Conservation (phyloP, 2,797 vertebrate genomes). For the Coreius guichenoti region DNA sequence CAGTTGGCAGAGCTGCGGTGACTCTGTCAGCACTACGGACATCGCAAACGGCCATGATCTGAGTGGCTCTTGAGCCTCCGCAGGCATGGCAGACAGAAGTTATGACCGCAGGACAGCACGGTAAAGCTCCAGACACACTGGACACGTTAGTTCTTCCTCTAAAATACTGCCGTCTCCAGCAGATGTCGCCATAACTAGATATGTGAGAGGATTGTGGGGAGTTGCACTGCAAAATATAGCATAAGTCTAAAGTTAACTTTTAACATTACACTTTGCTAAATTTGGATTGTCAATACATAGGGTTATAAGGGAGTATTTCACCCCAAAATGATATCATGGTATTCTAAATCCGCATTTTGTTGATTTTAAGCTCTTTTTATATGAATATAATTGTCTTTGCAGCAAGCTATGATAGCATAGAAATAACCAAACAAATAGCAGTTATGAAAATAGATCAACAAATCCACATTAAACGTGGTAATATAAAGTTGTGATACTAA, state of each 20-base stretch:
- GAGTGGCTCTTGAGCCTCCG: slow-evolving; percentile 66
- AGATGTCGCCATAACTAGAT: slow-evolving; percentile 70
- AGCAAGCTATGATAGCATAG: background rate
- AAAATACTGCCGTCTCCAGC: slow-evolving; percentile 70
- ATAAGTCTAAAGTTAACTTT: background rate
- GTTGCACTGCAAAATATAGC: background rate
- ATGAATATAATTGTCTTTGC: background rate
- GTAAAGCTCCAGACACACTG: slow-evolving; percentile 78
- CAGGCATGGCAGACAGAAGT: slow-evolving; percentile 77
- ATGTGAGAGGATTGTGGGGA: background rate
- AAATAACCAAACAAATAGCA: background rate
- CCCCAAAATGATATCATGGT: background rate
- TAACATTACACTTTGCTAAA: background rate
- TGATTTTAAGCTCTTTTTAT: background rate
- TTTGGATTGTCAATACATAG: background rate
- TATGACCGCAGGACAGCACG: slow-evolving; percentile 79
- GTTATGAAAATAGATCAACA: background rate
- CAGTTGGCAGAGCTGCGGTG: slow-evolving; percentile 62
- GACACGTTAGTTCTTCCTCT: slow-evolving; percentile 79
- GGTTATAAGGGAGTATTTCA: background rate
- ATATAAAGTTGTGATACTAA: background rate
- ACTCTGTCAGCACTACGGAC: slow-evolving; percentile 77
- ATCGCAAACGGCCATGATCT: slow-evolving; percentile 68
- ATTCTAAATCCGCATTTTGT: background rate
- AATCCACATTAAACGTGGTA: background rate